Base-by-base conservation (phyloP, 2,888 invertebrate species). In the Andrena haemorrhoa region DNA sequence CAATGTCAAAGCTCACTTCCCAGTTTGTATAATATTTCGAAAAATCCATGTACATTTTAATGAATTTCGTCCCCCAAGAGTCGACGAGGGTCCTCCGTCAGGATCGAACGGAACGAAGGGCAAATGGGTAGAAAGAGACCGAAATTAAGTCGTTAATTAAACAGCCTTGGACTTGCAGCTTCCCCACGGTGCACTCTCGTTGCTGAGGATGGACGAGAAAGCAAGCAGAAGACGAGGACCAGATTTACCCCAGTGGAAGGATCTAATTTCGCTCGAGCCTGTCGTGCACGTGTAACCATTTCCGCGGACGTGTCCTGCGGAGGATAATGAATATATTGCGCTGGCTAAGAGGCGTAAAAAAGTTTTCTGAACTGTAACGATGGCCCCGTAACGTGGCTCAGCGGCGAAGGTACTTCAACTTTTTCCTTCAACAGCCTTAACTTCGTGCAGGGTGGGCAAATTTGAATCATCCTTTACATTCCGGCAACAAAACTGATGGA, bases 131-230 rank as follows among this genome's bases (percentile, higher is more conserved):
- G 41, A 71, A 75, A 80, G 23, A 41, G 61, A 41, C 58, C 49
- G 6, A 80, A 80, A 86, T 79, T 60, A 86, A 81, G 77, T 81
- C 71, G 71, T 86, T 86, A 82, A 86, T 86, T 86, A 84, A 86
- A 81, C 74, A 73, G 41, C 60, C 63, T 65, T 41, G 51, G 56
- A 63, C 75, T 74, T 63, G 61, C 33, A 56, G 47, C 70, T 61
- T 49, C 29, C 51, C 60, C 35, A 41, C 51, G 35, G 70, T 65
- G 69, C 41, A 41, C 16, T 41, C 49, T 26, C 26, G 8, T 80
- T 53, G 66, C 63, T 10, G 41, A 16, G 72, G 16, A 26, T 26
- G 69, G 64, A 64, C 69, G 41, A 26, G 35, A 26, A 23, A 3
- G 41, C 16, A 70, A 61, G 41, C 20, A 75, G 65, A 68, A 74